A percentile compares a stretch with the other conserved stretches of the same genome.
phyloP scores from a whole-genome alignment of 2,797 vertebrate genomes.

The Moxostoma hubbsi region DNA sequence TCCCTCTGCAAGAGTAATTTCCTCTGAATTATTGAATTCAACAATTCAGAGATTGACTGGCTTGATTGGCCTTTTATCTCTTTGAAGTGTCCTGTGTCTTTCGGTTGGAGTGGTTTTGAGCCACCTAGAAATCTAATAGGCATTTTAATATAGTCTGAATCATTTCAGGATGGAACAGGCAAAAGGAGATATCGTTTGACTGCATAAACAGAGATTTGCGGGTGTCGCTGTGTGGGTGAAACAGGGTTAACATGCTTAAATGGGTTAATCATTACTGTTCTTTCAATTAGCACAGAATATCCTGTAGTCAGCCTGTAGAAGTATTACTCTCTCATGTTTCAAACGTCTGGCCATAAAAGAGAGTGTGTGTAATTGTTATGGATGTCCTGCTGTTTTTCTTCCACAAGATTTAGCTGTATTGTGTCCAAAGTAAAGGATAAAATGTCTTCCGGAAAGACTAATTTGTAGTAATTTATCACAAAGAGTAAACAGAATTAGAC shows the following conservation, averaged over 20 bases:
- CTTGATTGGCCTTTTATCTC: slow-evolving; percentile 70
- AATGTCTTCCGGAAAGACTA: not conserved
- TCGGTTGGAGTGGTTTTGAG: slow-evolving; percentile 20
- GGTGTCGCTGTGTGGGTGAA: not conserved
- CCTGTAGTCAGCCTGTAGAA: not conserved
- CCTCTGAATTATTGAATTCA: slow-evolving; percentile 79
- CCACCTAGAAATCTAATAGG: slow-evolving; percentile 50
- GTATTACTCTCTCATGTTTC: slow-evolving; percentile 35
- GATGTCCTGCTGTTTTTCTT: slow-evolving; percentile 16
- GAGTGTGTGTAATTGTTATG: slow-evolving; percentile 3
- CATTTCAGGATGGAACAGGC: slow-evolving; percentile 44
- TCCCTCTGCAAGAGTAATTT: slow-evolving; percentile 76
- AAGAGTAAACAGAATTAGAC: not conserved
- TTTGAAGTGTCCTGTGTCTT: slow-evolving; percentile 51
- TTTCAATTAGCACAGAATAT: slow-evolving; percentile 20
- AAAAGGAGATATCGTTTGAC: slow-evolving; percentile 31
- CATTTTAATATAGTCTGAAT: slow-evolving; percentile 54
- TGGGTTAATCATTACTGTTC: slow-evolving; percentile 29
- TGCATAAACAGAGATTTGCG: slow-evolving; percentile 11
- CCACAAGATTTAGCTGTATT: slow-evolving; percentile 2
- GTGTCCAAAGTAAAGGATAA: slow-evolving; percentile 4
- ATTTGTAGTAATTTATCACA: slow-evolving; percentile 9
- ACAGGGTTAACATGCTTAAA: slow-evolving; percentile 24
- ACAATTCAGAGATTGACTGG: slow-evolving; percentile 66
- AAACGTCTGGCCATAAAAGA: slow-evolving; percentile 8